These are phyloP conservation scores for Hypselothyrea guttata DNA, from an alignment of 2,888 invertebrate species.

Conservation along the genomic window DNA sequence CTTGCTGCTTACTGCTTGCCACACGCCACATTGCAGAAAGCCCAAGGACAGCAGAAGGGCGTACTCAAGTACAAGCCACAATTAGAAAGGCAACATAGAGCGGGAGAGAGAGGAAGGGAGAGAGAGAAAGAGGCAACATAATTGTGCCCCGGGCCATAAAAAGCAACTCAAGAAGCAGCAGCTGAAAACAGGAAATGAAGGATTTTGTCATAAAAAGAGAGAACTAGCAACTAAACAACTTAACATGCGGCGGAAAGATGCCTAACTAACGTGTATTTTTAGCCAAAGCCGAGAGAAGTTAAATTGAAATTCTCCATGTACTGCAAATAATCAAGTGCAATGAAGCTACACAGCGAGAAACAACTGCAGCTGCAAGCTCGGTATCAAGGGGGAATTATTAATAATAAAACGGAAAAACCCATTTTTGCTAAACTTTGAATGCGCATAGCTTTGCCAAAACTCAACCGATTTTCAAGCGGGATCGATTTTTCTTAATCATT, in stretches of 20 bases:
- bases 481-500: too few relatives aligned
- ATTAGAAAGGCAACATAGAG: constrained; percentile 68
- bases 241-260: constrained; percentile 3
- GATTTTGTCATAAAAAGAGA: constrained; percentile 27
- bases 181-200: constrained; percentile 48
- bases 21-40: neutral
- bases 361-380: too few relatives aligned
- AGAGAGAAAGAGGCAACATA: constrained; percentile 48
- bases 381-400: too few relatives aligned
- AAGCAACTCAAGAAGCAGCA: neutral
- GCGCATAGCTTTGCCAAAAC: too few relatives aligned
- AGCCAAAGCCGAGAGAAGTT: too few relatives aligned
- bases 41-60: constrained; percentile 41
- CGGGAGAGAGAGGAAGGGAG: neutral
- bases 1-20: constrained; percentile 36
- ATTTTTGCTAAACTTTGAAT: too few relatives aligned
- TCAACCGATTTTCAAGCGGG: too few relatives aligned
- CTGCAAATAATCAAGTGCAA: too few relatives aligned
- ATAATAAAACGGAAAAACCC: too few relatives aligned
- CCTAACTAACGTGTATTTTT: neutral
- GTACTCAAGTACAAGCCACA: constrained; percentile 42
- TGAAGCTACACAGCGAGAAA: too few relatives aligned
- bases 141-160: constrained; percentile 35
- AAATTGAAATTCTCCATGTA: too few relatives aligned
- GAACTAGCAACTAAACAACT: neutral